Evolutionary conservation across 2,888 invertebrate species (phyloP), one percentile per base, ranked within the genome.

Genomic region (Athrips mouffetella): DNA sequence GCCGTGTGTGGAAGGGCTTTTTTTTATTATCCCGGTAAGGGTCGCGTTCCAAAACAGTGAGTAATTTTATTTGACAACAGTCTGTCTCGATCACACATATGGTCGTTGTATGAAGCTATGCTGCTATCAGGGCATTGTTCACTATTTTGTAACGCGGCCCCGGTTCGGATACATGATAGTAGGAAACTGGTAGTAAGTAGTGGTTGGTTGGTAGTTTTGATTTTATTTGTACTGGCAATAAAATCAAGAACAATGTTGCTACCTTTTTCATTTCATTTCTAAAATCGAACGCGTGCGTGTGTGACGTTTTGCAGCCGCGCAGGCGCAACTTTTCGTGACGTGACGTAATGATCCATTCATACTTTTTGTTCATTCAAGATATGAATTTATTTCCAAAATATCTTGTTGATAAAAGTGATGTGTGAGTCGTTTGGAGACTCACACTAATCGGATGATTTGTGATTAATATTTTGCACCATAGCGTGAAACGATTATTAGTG

Each of bases 311-410:
- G 53, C 58, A 60, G 53, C 69, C 70, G 69, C 66, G 67, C 65
- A 80, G 83, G 82, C 82, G 84, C 84, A 75, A 76, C 73, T 44
- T 31, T 73, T 76, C 72, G 77, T 77, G 77, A 78, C 76, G 84
- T 87, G 87, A 88, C 87, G 88, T 88, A 86, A 86, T 85, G 81
- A 75, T 75, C 79, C 88, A 88, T 88, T 88, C 88, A 88, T 88
- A 78, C 76, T 83, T 88, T 85, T 83, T 83, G 77, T 83, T 86
- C 86, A 85, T 84, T 87, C 76, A 81, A 66, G 70, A 68, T 72
- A 76, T 67, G 60, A 67, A 67, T 66, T 44, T 47, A 47, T 69
- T 71, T 73, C 65, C 73, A 71, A 71, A 76, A 76, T 74, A 77
- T 75, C 75, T 74, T 71, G 73, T 72, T 72, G 72, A 73, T 65